Conservation (phyloP, 30 jellyfish, hydroid and myxozoan genomes). For the Aurelia aurita region DNA sequence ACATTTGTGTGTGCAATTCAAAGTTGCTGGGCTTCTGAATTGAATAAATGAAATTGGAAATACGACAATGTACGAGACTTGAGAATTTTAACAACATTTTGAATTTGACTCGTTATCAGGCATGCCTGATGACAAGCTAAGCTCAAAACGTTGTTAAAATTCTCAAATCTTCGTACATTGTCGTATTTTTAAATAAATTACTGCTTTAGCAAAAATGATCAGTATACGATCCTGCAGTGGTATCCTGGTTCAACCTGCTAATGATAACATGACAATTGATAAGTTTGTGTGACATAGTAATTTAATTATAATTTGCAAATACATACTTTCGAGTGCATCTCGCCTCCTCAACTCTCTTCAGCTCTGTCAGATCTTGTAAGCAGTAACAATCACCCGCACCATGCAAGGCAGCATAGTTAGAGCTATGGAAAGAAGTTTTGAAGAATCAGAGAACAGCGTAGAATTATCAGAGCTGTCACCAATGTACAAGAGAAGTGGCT, state of each 20-base stretch:
- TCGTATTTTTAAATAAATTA: no score
- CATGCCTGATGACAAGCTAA: not conserved
- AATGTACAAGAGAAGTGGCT: no score
- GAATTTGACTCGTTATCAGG: not conserved
- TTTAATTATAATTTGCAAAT: no score
- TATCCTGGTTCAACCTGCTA: no score
- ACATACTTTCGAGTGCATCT: constrained; percentile 18
- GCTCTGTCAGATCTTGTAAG: constrained; percentile 7
- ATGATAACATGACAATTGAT: no score
- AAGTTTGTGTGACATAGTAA: no score
- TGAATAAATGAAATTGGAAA: no score
- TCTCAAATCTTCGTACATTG: no score
- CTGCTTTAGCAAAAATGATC: not conserved
- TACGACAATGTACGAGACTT: not conserved
- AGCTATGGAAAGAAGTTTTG: not conserved
- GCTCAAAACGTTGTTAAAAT: not conserved
- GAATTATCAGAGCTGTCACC: no score
- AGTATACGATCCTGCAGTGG: not conserved
- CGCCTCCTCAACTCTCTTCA: constrained; percentile 7
- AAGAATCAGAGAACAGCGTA: no score
- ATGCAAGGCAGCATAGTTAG: constrained; percentile 33
- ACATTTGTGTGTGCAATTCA: no score
- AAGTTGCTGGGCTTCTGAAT: no score
- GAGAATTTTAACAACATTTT: not conserved
- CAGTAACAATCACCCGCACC: constrained; percentile 15